Evolutionary conservation across 2,888 invertebrate species (phyloP).

Genomic region (Dicranocentrus wangi): DNA sequence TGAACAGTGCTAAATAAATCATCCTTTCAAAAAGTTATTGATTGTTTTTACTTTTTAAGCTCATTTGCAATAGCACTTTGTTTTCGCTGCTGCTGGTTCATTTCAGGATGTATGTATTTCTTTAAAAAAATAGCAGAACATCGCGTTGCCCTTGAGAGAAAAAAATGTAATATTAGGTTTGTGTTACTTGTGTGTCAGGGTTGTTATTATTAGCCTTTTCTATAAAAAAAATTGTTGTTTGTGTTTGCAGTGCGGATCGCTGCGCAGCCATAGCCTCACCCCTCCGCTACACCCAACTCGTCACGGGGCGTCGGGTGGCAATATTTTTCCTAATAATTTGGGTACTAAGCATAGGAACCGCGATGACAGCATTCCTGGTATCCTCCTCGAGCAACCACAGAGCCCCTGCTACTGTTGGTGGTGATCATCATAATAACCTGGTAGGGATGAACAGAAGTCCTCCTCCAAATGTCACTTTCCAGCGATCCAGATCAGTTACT

Average conservation of each 20-base stretch:
- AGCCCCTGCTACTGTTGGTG: no score
- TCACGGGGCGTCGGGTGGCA: constrained; percentile 82
- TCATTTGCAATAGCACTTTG: background rate
- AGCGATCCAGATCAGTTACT: no score
- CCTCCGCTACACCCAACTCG: constrained; percentile 85
- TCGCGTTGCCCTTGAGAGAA: background rate
- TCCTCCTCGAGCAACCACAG: constrained; percentile 45
- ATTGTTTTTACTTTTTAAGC: constrained; percentile 2
- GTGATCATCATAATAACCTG: constrained; percentile 17
- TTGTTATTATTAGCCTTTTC: no score
- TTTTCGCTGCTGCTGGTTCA: no score
- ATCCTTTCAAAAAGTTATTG: constrained; percentile 16
- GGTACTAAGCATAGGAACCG: constrained; percentile 71
- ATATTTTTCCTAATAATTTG: constrained; percentile 82
- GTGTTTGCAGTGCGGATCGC: constrained; percentile 74
- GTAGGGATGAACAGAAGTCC: background rate
- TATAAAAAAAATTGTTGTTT: no score
- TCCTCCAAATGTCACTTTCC: no score
- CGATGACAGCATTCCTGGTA: constrained; percentile 71
- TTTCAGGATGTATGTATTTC: no score
- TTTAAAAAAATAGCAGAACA: no score
- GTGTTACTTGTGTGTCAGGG: no score
- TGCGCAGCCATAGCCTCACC: constrained; percentile 88
- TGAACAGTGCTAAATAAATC: constrained; percentile 23
- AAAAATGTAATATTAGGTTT: no score